Conservation (phyloP, 2,888 invertebrate genomes). For the Phania funesta region DNA sequence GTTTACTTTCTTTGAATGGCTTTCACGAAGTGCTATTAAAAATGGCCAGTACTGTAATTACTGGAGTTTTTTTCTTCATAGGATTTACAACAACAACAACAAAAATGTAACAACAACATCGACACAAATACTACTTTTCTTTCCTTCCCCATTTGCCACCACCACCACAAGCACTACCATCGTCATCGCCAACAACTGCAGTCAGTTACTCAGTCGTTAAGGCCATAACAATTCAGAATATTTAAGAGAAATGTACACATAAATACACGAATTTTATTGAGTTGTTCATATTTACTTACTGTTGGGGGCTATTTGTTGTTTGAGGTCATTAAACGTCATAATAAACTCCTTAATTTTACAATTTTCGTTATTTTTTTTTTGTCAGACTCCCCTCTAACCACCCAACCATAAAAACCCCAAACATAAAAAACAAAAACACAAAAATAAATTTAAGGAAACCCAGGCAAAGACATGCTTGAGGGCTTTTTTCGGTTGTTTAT, state of each 20-base stretch:
- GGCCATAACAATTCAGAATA: conserved; percentile 33
- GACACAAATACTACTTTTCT: conserved; percentile 25
- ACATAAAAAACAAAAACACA: background rate
- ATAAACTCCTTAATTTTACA: conserved; percentile 67
- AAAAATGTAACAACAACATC: conserved; percentile 36
- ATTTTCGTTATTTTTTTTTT: conserved; percentile 44
- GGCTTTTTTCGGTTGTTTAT: conserved; percentile 16
- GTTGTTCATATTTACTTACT: conserved; percentile 65
- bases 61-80: conserved; percentile 38
- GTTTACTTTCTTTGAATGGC: conserved; percentile 63
- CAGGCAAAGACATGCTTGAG: conserved; percentile 22
- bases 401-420: conserved; percentile 2
- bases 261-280: conserved; percentile 60
- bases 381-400: conserved; percentile 7
- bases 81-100: conserved; percentile 46
- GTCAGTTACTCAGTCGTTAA: conserved; percentile 32
- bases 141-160: conserved; percentile 10
- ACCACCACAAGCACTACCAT: background rate
- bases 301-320: conserved; percentile 62
- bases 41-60: conserved; percentile 64
- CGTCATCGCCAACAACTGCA: conserved; percentile 5
- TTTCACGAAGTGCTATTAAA: conserved; percentile 63
- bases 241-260: conserved; percentile 40
- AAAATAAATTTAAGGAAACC: conserved; percentile 3
- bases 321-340: conserved; percentile 64